A percentile compares a stretch with the other conserved stretches of the same genome.
These are phyloP conservation scores for Goniozus legneri DNA, from an alignment of 1,140 invertebrate species.

Conservation along the genomic window DNA sequence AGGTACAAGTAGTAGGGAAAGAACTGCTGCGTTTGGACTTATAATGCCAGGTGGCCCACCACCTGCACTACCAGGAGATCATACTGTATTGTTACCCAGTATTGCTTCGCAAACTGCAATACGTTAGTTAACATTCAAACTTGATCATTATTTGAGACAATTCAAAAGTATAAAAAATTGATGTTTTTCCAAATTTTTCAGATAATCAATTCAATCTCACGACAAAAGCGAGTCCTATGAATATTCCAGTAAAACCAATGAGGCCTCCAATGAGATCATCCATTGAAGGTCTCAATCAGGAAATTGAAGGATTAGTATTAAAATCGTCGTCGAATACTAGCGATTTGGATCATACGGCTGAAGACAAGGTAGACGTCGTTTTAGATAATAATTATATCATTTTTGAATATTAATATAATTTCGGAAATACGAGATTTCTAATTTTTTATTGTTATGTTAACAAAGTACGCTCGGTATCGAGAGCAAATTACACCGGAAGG, in stretches of 20 bases:
- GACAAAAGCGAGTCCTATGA: slow-evolving; percentile 59
- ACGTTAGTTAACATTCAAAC: slow-evolving; percentile 35
- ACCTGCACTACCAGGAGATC: slow-evolving; percentile 50
- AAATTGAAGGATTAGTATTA: slow-evolving; percentile 73
- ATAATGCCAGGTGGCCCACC: slow-evolving; percentile 51
- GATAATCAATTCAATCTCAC: slow-evolving; percentile 52
- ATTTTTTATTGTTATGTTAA: slow-evolving; percentile 2
- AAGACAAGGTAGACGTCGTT: slow-evolving; percentile 50
- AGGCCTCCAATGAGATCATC: slow-evolving; percentile 72
- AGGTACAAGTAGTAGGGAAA: slow-evolving; percentile 51
- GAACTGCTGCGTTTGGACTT: slow-evolving; percentile 52
- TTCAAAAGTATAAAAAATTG: neutral
- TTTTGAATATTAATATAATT: slow-evolving; percentile 1
- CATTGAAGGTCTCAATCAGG: slow-evolving; percentile 80
- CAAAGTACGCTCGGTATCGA: slow-evolving; percentile 52
- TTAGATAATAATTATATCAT: slow-evolving; percentile 1
- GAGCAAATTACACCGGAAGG: slow-evolving; percentile 73
- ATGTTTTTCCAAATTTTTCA: slow-evolving; percentile 12
- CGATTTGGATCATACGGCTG: slow-evolving; percentile 46
- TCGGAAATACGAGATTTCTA: slow-evolving; percentile 4
- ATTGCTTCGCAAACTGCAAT: slow-evolving; percentile 50
- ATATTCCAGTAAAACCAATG: slow-evolving; percentile 59
- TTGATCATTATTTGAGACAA: neutral
- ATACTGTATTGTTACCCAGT: slow-evolving; percentile 48
- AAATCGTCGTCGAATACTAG: slow-evolving; percentile 46